Conservation (phyloP, 2,888 invertebrate genomes). For the Ennomos erosarius region DNA sequence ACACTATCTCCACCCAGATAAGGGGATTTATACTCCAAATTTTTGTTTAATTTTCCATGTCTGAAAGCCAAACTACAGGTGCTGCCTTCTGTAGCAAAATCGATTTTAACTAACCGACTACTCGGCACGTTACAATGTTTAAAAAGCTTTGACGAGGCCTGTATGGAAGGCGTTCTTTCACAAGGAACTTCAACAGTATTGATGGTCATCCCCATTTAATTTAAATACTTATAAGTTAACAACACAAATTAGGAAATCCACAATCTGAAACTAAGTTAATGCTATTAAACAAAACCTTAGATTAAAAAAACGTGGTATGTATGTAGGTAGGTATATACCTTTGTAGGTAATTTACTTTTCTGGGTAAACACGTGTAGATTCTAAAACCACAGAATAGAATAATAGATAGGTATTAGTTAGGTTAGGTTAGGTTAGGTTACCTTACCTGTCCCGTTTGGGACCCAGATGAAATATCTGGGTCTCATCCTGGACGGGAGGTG, state of each 20-base stretch:
- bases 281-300: no score
- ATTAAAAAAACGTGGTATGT: no score
- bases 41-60: constrained; percentile 48
- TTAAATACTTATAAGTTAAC: constrained; percentile 5
- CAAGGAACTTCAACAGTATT: constrained; percentile 46
- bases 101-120: constrained; percentile 45
- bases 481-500: no score
- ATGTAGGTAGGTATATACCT: no score
- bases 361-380: no score
- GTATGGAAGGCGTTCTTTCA: constrained; percentile 44
- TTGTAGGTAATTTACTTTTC: no score
- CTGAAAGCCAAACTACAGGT: constrained; percentile 43
- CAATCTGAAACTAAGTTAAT: constrained; percentile 21
- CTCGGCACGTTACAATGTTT: constrained; percentile 42
- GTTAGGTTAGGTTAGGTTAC: no score
- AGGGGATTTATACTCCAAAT: constrained; percentile 51
- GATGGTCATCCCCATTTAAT: constrained; percentile 56
- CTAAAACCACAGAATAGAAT: no score
- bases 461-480: no score
- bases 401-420: no score
- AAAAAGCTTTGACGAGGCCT: constrained; percentile 43
- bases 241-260: constrained; percentile 16
- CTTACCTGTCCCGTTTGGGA: no score
- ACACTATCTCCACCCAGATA: constrained; percentile 59
- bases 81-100: constrained; percentile 47